phyloP scores from a whole-genome alignment of 2,888 invertebrate genomes.

The Aporophyla lueneburgensis region DNA sequence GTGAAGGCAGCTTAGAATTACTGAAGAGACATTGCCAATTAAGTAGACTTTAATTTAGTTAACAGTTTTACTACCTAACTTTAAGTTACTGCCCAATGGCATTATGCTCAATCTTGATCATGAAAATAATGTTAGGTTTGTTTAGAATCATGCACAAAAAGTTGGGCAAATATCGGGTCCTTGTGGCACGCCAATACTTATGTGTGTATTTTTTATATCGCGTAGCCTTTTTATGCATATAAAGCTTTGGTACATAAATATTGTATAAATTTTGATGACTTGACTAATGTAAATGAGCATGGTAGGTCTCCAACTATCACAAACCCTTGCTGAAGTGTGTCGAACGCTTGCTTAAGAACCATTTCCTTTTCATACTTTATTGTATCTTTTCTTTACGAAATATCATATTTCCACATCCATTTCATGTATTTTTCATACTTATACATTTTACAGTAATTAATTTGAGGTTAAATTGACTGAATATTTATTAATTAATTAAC shows the following conservation, averaged over 20 bases:
- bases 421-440: constrained; percentile 27
- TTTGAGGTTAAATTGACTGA: constrained; percentile 57
- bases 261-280: constrained; percentile 50
- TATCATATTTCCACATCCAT: constrained; percentile 22
- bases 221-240: constrained; percentile 28
- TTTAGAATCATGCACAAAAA: constrained; percentile 34
- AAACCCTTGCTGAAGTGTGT: constrained; percentile 26
- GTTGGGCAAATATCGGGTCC: constrained; percentile 67
- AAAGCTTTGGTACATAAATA: constrained; percentile 37
- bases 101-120: constrained; percentile 21
- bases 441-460: constrained; percentile 34
- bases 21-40: constrained; percentile 61
- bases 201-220: constrained; percentile 13
- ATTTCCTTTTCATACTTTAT: constrained; percentile 20
- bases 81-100: constrained; percentile 21
- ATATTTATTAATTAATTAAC: constrained; percentile 50
- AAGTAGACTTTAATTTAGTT: constrained; percentile 45
- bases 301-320: constrained; percentile 20
- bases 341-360: constrained; percentile 31
- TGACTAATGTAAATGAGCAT: constrained; percentile 33
- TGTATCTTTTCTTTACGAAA: constrained; percentile 22
- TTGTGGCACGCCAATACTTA: constrained; percentile 69
- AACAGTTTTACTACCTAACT: constrained; percentile 39
- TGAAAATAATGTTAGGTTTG: constrained; percentile 23
- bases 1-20: constrained; percentile 56